Evolutionary conservation across 2,888 invertebrate species (phyloP), one percentile per base, ranked within the genome.

Genomic region (Pimpla rufipes): DNA sequence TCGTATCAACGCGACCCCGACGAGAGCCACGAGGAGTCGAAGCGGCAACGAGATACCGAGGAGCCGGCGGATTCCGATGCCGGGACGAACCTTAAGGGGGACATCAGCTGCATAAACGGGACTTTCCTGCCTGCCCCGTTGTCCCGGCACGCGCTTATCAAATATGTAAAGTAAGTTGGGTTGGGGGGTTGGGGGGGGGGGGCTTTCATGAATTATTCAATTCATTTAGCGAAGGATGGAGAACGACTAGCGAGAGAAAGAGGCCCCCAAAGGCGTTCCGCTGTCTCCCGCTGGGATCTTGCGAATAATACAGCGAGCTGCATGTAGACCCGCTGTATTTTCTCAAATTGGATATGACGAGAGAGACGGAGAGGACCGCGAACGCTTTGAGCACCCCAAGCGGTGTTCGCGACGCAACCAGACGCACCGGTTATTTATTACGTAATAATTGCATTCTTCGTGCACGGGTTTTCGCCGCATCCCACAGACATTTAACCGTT

Each of bases 91-190:
- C 79, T 73, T 18, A 88, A 85, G 62, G 93, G 92, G 29, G 93
- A 93, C 86, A 87, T 93, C 84, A 92, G 92, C 67, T 93, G 93
- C 86, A 91, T 93, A 88, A 91, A 92, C 84, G 92, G 92, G 16
- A 91, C 91, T 50, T 93, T 93, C 85, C 81, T 92, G 59, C 93
- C 93, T 10, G 93, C 93, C 0, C 93, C 93, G 52, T 86, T 90
- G 64, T 87, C 90, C 35, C 90, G 88, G 55, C 91, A 93, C 81
- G 91, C 92, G 21, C 88, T 93, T 85, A 93, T 93, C 89, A 93
- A 93, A 93, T 93, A 93, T 89, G 91, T 93, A 85, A 93, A 93
- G 93, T 93, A 87, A 92, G 93, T 89, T 84, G 66, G 29, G 29
- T 2, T 29, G 2, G 29, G 29, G 29, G 29, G 29, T 3, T 29